Evolutionary conservation across 2,888 invertebrate species (phyloP).

Genomic region (Scrobipalpa costella): DNA sequence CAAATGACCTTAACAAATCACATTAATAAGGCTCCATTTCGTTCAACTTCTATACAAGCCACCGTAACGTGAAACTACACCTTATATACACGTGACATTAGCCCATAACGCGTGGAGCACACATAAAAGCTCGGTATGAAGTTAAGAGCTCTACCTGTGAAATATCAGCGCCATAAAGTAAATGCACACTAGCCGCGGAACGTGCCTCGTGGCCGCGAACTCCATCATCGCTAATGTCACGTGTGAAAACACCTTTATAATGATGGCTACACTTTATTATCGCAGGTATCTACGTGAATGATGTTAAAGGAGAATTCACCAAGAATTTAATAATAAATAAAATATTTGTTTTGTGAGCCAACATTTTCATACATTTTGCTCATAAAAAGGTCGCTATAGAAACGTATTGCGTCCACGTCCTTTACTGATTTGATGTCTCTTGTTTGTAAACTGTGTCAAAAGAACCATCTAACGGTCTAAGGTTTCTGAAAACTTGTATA

Average conservation of each 20-base stretch:
- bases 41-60: not conserved
- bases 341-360: too few species aligned
- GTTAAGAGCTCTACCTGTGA: slow-evolving; percentile 79
- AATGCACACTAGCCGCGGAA: slow-evolving; percentile 72
- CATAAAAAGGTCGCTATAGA: too few species aligned
- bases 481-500: too few species aligned
- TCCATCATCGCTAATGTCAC: slow-evolving; percentile 27
- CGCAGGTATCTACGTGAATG: not conserved
- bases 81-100: slow-evolving; percentile 65
- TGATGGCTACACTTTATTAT: slow-evolving; percentile 11
- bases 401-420: too few species aligned
- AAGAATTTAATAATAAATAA: too few species aligned
- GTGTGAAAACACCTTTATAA: slow-evolving; percentile 25
- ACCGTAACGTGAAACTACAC: not conserved
- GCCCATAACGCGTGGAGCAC: slow-evolving; percentile 73
- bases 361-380: too few species aligned
- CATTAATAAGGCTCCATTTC: not conserved
- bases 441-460: too few species aligned
- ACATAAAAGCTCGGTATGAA: slow-evolving; percentile 78
- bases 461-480: too few species aligned
- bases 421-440: too few species aligned
- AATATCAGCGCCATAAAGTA: slow-evolving; percentile 80
- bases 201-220: slow-evolving; percentile 53
- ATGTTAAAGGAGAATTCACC: not conserved
- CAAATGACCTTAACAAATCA: not conserved